Evolutionary conservation across 1,140 invertebrate species (phyloP).

Genomic region (Sycobia sp.): DNA sequence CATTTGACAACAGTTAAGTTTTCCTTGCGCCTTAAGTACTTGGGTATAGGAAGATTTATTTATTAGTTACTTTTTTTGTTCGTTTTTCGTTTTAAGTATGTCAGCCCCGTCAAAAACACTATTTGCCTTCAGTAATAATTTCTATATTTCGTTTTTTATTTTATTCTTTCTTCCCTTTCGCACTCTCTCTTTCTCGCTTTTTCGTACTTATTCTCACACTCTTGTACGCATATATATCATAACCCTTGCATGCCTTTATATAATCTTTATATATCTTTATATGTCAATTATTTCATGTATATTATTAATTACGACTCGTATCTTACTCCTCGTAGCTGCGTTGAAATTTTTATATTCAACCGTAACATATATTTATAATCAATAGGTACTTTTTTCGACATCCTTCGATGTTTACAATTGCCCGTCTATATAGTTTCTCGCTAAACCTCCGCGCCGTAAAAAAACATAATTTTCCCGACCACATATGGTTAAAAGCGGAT

Average conservation of each 20-base stretch:
- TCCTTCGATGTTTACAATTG: conserved; percentile 45
- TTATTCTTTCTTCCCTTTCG: neutral
- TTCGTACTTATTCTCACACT: conserved; percentile 13
- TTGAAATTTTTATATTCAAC: conserved; percentile 35
- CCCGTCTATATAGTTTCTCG: conserved; percentile 13
- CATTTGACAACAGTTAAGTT: conserved; percentile 62
- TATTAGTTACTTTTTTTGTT: conserved; percentile 31
- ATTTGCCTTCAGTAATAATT: neutral
- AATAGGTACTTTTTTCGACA: conserved; percentile 45
- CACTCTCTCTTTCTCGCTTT: conserved; percentile 13
- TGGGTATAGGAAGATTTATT: conserved; percentile 51
- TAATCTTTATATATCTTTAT: conserved; percentile 35
- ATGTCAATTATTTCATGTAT: conserved; percentile 29
- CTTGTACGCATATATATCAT: too few relatives aligned
- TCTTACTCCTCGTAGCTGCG: conserved; percentile 9
- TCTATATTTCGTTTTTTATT: conserved; percentile 11
- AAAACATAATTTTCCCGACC: too few relatives aligned
- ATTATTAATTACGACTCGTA: conserved; percentile 22
- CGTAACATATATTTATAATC: conserved; percentile 12
- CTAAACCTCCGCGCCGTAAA: too few relatives aligned
- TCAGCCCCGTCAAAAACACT: conserved; percentile 9
- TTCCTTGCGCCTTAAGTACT: conserved; percentile 54
- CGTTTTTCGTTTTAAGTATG: conserved; percentile 11
- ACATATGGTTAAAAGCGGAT: too few relatives aligned
- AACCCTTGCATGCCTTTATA: conserved; percentile 26